These are phyloP conservation scores for Tragelaphus scriptus DNA, from an alignment of 2,113 vertebrate genomes.

Conservation along the genomic window DNA sequence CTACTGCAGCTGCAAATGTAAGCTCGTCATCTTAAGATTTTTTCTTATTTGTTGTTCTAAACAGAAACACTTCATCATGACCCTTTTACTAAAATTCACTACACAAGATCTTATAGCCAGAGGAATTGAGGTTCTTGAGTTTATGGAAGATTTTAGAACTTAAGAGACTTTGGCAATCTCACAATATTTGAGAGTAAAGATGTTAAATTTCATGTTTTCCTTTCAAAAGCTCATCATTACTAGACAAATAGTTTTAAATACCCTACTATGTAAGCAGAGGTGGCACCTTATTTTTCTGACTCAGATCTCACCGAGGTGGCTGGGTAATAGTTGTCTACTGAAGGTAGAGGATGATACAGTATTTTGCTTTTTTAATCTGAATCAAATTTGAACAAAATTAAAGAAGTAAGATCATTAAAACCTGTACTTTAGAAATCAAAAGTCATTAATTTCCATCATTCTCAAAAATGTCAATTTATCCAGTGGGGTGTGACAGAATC, in stretches of 20 bases:
- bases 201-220: not conserved
- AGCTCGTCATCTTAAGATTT: not conserved
- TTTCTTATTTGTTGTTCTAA: not conserved
- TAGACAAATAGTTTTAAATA: not conserved
- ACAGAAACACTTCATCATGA: not conserved
- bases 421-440: not conserved
- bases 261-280: not conserved
- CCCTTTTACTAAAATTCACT: not conserved
- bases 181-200: not conserved
- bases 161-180: not conserved
- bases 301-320: not conserved
- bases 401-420: not conserved
- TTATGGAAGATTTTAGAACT: not conserved
- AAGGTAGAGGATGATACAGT: not conserved
- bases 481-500: not conserved
- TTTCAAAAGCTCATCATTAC: not conserved
- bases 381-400: not conserved
- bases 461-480: slow-evolving; percentile 4
- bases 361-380: not conserved
- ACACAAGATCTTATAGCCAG: not conserved
- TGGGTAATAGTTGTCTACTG: not conserved
- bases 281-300: not conserved
- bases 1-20: not conserved
- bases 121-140: not conserved
- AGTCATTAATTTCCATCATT: slow-evolving; percentile 28